Conservation (phyloP, 2,888 invertebrate genomes). For the Eumacrocentrus americanus region DNA sequence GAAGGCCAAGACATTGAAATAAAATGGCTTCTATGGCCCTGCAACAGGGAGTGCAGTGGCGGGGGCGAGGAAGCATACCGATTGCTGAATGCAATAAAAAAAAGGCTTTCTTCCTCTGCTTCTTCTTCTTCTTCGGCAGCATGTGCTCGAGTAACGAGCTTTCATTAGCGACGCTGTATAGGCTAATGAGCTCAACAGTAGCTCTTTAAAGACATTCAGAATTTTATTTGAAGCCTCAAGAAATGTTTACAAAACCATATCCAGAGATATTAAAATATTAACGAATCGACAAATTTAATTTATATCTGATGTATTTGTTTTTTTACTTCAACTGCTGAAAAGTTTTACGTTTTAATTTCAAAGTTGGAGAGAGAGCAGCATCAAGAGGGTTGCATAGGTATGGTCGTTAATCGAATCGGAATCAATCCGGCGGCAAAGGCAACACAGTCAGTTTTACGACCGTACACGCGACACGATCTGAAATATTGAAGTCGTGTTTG, state of each 20-base stretch:
- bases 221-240: constrained; percentile 11
- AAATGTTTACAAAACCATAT: not conserved
- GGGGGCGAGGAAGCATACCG: constrained; percentile 39
- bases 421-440: too few species aligned
- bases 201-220: constrained; percentile 15
- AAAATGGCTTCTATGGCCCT: constrained; percentile 15
- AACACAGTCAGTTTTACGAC: too few species aligned
- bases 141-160: constrained; percentile 56
- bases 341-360: too few species aligned
- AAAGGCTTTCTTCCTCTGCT: not conserved
- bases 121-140: constrained; percentile 7
- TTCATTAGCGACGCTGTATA: constrained; percentile 60
- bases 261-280: constrained; percentile 2
- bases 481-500: constrained; percentile 42
- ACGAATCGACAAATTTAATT: not conserved
- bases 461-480: constrained; percentile 37
- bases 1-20: not conserved
- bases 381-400: too few species aligned
- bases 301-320: too few species aligned
- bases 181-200: constrained; percentile 57
- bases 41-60: constrained; percentile 13
- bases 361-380: too few species aligned
- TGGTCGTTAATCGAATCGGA: too few species aligned
- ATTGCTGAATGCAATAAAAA: constrained; percentile 7
- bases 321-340: not conserved